A percentile compares a stretch with the other conserved stretches of the same genome.
phyloP scores from a whole-genome alignment of 2,888 invertebrate species.

The Caenorhabditis macrosperma region DNA sequence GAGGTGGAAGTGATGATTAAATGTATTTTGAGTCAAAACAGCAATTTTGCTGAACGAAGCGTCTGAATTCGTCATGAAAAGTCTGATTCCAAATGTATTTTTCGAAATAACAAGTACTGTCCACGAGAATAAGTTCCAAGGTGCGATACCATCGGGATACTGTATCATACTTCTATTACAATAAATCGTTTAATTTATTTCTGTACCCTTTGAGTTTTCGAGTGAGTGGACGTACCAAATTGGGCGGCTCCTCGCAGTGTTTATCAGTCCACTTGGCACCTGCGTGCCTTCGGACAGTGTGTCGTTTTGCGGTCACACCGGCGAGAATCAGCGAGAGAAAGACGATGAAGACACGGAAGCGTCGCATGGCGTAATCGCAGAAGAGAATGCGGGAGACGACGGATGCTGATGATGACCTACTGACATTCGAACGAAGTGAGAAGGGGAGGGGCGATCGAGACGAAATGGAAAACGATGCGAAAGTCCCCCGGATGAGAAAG shows the following conservation, averaged over 20 bases:
- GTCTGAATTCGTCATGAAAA: too few relatives aligned
- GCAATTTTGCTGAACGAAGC: too few relatives aligned
- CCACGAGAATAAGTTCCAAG: too few relatives aligned
- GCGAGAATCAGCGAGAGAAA: constrained; percentile 7
- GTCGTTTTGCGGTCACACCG: constrained; percentile 22
- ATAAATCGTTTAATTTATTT: too few relatives aligned
- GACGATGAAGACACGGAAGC: constrained; percentile 14
- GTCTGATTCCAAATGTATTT: too few relatives aligned
- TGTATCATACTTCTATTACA: too few relatives aligned
- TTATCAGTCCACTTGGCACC: constrained; percentile 26
- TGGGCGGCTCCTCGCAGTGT: constrained; percentile 58
- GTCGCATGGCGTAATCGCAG: constrained; percentile 34
- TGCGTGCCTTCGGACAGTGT: constrained; percentile 39
- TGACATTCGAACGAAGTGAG: constrained; percentile 47
- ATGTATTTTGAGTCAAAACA: too few relatives aligned
- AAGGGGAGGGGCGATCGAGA: constrained; percentile 16
- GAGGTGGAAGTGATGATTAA: too few relatives aligned
- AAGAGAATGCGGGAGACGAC: neutral
- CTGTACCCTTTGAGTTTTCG: neutral
- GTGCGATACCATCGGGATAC: too few relatives aligned
- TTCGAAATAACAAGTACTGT: too few relatives aligned
- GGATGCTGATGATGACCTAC: constrained; percentile 46
- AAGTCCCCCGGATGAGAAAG: neutral
- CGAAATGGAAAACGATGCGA: neutral
- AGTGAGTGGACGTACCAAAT: constrained; percentile 36